Percentiles rank a stretch among this genome's conserved stretches.
phyloP scores from a whole-genome alignment of 2,113 vertebrate genomes.

The Microtus richardsoni region DNA sequence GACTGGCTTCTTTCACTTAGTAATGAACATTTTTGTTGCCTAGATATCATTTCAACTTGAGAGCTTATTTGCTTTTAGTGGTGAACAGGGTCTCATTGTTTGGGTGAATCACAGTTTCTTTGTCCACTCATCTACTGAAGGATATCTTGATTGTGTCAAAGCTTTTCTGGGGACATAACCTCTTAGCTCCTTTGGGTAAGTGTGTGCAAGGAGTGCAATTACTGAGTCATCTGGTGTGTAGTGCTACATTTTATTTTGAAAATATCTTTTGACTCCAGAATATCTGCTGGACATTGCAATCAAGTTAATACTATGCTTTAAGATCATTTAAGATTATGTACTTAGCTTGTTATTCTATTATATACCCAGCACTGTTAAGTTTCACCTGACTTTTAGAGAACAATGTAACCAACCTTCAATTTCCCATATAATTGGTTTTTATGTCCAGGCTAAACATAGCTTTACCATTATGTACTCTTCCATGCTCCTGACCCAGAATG shows the following conservation, averaged over 20 bases:
- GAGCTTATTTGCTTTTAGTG: constrained; percentile 12
- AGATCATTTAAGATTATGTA: not conserved
- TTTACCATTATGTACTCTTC: not conserved
- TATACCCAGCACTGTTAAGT: not conserved
- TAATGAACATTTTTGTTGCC: not conserved
- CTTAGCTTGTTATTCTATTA: not conserved
- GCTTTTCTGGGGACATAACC: not conserved
- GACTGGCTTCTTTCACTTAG: constrained; percentile 3
- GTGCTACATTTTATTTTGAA: not conserved
- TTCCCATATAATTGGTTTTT: not conserved
- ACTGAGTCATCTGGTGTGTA: not conserved
- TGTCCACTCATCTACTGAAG: not conserved
- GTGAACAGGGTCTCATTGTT: not conserved
- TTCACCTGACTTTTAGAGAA: not conserved
- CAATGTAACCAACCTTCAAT: not conserved
- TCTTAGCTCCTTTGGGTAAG: not conserved
- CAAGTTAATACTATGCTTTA: not conserved
- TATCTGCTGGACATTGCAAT: not conserved
- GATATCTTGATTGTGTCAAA: not conserved
- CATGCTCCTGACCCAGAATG: not conserved
- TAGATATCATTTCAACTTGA: not conserved
- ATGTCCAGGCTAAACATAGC: not conserved
- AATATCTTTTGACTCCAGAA: not conserved
- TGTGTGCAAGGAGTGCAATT: not conserved
- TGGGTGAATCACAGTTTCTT: not conserved